Percentiles rank a stretch among this genome's conserved stretches.
phyloP scores from a whole-genome alignment of 2,113 vertebrate genomes.

The Ammospiza caudacuta region DNA sequence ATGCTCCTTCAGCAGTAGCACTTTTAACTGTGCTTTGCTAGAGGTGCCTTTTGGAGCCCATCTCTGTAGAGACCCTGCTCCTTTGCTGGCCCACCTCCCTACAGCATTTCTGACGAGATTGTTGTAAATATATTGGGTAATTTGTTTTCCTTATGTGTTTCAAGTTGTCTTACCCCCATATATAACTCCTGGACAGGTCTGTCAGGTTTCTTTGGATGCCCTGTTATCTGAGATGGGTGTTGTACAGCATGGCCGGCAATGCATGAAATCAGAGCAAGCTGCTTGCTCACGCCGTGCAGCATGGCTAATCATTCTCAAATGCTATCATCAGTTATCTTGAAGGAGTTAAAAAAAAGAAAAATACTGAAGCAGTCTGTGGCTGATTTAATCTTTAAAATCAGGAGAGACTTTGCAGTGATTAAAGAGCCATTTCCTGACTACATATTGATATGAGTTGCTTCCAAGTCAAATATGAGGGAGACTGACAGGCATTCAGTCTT shows the following conservation, averaged over 20 bases:
- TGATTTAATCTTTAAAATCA: constrained; percentile 70
- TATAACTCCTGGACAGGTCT: neutral
- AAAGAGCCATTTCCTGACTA: constrained; percentile 69
- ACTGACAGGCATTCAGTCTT: constrained; percentile 44
- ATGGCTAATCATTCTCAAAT: constrained; percentile 54
- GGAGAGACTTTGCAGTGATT: constrained; percentile 64
- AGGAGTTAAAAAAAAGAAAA: constrained; percentile 31
- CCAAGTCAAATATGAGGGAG: constrained; percentile 53
- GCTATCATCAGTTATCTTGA: constrained; percentile 47
- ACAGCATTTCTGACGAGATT: neutral
- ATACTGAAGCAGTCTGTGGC: neutral
- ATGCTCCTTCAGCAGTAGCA: neutral
- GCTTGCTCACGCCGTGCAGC: neutral
- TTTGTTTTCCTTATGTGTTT: constrained; percentile 8
- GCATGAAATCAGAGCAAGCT: constrained; percentile 48
- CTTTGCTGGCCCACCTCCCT: neutral
- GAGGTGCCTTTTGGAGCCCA: neutral
- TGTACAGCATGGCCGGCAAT: constrained; percentile 12
- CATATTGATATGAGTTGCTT: constrained; percentile 56
- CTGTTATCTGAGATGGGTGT: constrained; percentile 35
- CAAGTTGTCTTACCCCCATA: constrained; percentile 1
- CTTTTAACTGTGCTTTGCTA: neutral
- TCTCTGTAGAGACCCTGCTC: neutral
- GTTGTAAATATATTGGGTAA: neutral
- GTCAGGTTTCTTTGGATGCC: constrained; percentile 14